A percentile compares a stretch with the other conserved stretches of the same genome.
These are phyloP conservation scores for Epistrophe grossulariae DNA, from an alignment of 2,888 invertebrate genomes.

Conservation along the genomic window DNA sequence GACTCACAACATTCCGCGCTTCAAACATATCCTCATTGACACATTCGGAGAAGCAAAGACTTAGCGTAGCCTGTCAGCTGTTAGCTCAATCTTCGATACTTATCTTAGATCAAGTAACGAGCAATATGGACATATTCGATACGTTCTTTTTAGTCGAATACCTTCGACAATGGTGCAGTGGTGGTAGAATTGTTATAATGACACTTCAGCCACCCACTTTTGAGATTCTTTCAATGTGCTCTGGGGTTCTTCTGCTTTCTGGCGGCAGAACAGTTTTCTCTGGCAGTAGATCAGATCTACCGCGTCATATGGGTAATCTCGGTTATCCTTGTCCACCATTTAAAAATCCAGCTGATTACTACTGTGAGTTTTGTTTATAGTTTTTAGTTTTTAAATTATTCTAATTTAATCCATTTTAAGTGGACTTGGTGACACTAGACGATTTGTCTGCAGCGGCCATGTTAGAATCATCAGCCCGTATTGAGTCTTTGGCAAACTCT, in stretches of 20 bases:
- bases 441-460: constrained; percentile 97
- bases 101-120: constrained; percentile 92
- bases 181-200: constrained; percentile 92
- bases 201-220: constrained; percentile 97
- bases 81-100: constrained; percentile 94
- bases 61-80: constrained; percentile 95
- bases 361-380: constrained; percentile 87
- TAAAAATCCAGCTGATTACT: constrained; percentile 98
- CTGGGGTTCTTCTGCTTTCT: constrained; percentile 90
- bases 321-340: constrained; percentile 98
- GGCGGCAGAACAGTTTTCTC: constrained; percentile 96
- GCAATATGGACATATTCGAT: constrained; percentile 93
- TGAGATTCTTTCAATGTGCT: constrained; percentile 95
- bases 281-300: constrained; percentile 94
- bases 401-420: constrained; percentile 84
- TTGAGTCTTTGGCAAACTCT: constrained; percentile 94
- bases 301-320: constrained; percentile 94
- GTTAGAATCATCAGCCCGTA: constrained; percentile 96
- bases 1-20: constrained; percentile 94
- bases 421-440: constrained; percentile 96
- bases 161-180: constrained; percentile 92
- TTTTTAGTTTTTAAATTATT: no score
- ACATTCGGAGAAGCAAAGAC: constrained; percentile 92
- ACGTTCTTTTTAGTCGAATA: constrained; percentile 98
- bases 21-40: constrained; percentile 94